A percentile compares a stretch with the other conserved stretches of the same genome.
phyloP scores from a whole-genome alignment of 2,113 vertebrate genomes.

The Ondatra zibethicus region DNA sequence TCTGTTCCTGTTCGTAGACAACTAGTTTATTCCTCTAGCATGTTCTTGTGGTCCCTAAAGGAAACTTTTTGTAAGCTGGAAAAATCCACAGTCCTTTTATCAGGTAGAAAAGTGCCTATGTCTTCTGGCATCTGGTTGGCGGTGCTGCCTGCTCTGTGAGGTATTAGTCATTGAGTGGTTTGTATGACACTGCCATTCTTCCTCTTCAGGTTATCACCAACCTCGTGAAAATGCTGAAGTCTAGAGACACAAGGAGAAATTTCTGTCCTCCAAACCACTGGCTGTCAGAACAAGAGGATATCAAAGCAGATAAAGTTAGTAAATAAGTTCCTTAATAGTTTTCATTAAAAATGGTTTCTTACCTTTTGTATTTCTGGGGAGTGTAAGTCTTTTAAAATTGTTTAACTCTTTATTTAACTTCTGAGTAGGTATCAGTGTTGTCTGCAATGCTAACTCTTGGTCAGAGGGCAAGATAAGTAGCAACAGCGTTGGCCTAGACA shows the following conservation, averaged over 20 bases:
- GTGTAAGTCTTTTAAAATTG: neutral
- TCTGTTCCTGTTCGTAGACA: neutral
- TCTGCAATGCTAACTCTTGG: no score
- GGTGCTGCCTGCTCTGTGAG: fast-evolving
- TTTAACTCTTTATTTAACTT: neutral
- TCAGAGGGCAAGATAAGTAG: neutral
- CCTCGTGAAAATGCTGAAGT: slow-evolving; percentile 99
- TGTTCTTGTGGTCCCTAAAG: neutral
- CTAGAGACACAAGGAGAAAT: slow-evolving; percentile 95
- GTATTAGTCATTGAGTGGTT: neutral
- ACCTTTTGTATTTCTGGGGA: neutral
- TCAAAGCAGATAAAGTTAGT: slow-evolving; percentile 96
- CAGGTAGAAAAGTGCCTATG: neutral
- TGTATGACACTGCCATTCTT: slow-evolving; percentile 14
- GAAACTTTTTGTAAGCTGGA: neutral
- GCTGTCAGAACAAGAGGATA: slow-evolving; percentile 98
- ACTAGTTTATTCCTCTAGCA: neutral
- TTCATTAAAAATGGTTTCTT: neutral
- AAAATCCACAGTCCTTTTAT: neutral
- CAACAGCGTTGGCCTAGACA: neutral
- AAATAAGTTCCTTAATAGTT: neutral
- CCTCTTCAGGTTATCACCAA: slow-evolving; percentile 95
- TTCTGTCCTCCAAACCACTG: slow-evolving; percentile 98
- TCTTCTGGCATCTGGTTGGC: neutral
- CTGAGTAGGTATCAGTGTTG: neutral